These are phyloP conservation scores for Epicauta chinensis DNA, from an alignment of 1,140 invertebrate species.

Conservation along the genomic window DNA sequence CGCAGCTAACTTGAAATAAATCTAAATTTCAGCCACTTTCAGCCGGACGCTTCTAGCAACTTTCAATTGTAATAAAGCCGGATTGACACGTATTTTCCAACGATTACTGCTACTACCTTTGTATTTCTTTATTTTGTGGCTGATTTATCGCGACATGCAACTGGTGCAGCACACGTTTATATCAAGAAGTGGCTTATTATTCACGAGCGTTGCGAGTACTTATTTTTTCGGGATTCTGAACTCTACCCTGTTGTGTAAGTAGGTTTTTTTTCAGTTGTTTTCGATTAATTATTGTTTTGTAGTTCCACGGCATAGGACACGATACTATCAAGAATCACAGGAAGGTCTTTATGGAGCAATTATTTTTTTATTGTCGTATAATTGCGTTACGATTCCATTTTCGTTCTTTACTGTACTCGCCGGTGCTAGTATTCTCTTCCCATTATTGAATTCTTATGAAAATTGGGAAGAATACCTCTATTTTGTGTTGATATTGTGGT, in stretches of 20 bases:
- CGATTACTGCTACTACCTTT: slow-evolving; percentile 69
- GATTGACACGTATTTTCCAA: slow-evolving; percentile 65
- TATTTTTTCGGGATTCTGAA: slow-evolving; percentile 76
- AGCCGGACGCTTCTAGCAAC: slow-evolving; percentile 70
- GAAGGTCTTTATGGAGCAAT: slow-evolving; percentile 83
- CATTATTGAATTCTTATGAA: slow-evolving; percentile 49
- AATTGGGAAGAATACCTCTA: slow-evolving; percentile 46
- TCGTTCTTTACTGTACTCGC: slow-evolving; percentile 63
- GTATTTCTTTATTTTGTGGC: slow-evolving; percentile 69
- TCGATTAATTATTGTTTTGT: background rate
- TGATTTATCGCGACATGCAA: slow-evolving; percentile 69
- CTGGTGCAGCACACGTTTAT: slow-evolving; percentile 69
- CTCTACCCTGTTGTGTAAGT: slow-evolving; percentile 73
- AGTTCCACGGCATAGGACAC: slow-evolving; percentile 74
- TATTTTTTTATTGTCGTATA: slow-evolving; percentile 73
- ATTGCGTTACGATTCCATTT: slow-evolving; percentile 71
- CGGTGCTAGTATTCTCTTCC: slow-evolving; percentile 63
- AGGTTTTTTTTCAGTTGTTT: slow-evolving; percentile 1
- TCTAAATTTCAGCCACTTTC: slow-evolving; percentile 31
- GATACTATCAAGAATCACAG: slow-evolving; percentile 84
- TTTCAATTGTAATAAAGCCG: slow-evolving; percentile 66
- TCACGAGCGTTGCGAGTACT: slow-evolving; percentile 70
- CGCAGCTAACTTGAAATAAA: background rate
- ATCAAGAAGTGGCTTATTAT: slow-evolving; percentile 70
- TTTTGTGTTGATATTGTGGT: slow-evolving; percentile 65